phyloP scores from a whole-genome alignment of 2,797 vertebrate genomes.

The Nyctalus aviator region DNA sequence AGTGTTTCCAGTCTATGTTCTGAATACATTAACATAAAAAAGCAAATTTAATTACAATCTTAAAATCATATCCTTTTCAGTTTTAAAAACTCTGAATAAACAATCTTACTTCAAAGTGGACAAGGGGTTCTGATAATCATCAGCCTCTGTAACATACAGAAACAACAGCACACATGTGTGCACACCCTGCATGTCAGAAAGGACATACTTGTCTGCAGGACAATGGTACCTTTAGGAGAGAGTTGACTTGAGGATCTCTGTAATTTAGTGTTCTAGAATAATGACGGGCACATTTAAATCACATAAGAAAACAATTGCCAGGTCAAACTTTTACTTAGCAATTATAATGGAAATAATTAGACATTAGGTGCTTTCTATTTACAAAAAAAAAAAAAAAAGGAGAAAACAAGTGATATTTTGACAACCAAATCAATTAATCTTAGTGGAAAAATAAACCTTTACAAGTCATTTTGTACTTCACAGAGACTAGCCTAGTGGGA shows the following conservation, averaged over 20 bases:
- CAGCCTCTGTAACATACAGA: not conserved
- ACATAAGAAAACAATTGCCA: not conserved
- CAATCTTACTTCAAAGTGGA: not conserved
- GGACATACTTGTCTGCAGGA: not conserved
- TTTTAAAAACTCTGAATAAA: not conserved
- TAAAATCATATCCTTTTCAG: not conserved
- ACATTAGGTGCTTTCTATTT: not conserved
- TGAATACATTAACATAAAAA: not conserved
- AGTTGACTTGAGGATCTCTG: not conserved
- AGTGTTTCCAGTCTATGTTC: not conserved
- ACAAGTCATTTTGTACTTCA: not conserved
- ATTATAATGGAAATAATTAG: not conserved
- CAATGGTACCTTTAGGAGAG: accelerated
- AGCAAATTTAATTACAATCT: not conserved
- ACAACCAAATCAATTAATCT: not conserved
- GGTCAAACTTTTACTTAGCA: not conserved
- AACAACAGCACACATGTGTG: not conserved
- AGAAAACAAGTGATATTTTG: not conserved
- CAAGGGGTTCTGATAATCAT: not conserved
- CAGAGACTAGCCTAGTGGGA: no score
- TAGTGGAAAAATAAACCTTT: not conserved
- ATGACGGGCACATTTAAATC: not conserved
- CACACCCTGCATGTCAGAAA: accelerated
- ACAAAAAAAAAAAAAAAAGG: not conserved
- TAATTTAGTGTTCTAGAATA: not conserved